Evolutionary conservation across 2,888 invertebrate genomes (phyloP), one percentile per base, ranked within the genome.

Genomic region (Brachypalpus laphriformis): DNA sequence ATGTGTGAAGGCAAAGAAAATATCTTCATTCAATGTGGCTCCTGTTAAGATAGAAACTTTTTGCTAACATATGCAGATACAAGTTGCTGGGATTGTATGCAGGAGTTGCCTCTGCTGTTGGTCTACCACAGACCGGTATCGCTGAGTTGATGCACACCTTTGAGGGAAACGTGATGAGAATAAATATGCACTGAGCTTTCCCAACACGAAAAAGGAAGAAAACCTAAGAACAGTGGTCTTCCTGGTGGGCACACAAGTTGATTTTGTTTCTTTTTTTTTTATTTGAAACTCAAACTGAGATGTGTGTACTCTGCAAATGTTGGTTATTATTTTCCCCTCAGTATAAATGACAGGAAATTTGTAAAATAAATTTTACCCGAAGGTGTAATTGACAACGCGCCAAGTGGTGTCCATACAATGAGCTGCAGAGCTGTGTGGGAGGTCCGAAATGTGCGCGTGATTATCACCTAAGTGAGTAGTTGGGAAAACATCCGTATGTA

Each of bases 291-390:
- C 40, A 71, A 71, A 31, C 47, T 51, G 16, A 47, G 28, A 9
- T 75, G 61, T 61, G 66, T 61, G 66, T 74, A 34, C 40, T 31
- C 49, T 25, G 71, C 72, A 56, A 76, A 77, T 74, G 72, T 68
- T 68, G 49, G 66, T 83, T 74, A 78, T 78, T 70, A 75, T 75
- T 83, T 78, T 57, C 28, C 71, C 78, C 80, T 78, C 78, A 66
- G 45, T 40, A 63, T 70, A 70, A 80, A 80, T 68, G 83, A 83
- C 80, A 83, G 83, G 78, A 80, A 80, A 78, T 83, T 83, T 83
- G 78, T 70, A 34, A 65, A 65, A 80, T 66, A 82, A 57, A 76
- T 57, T 66, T 57, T 20, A 71, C 59, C 56, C 34, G 20, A 51
- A 54, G 63, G 40, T 65, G 40, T 47, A 40, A 63, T 56, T 68